Evolutionary conservation across 1,140 invertebrate species (phyloP).

Genomic region (Heterodera schachtii): DNA sequence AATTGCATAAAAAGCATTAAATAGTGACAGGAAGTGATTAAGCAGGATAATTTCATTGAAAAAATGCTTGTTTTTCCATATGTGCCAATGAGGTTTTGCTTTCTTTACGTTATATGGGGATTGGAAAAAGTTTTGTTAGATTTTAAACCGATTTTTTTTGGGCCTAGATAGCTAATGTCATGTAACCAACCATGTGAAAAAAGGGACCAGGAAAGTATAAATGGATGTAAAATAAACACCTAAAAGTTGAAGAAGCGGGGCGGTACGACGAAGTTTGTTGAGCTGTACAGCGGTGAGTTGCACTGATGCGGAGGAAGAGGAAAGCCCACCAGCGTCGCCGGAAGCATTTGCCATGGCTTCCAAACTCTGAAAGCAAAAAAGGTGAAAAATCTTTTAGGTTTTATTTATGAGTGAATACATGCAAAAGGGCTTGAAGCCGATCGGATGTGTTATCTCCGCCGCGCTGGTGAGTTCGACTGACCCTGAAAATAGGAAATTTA

Average conservation of each 20-base stretch:
- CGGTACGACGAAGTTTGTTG: not conserved
- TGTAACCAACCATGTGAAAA: not conserved
- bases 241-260: conserved; percentile 2
- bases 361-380: conserved; percentile 1
- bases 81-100: no score
- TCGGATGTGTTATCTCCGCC: not conserved
- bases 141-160: no score
- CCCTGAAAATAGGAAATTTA: not conserved
- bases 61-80: no score
- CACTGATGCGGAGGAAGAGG: not conserved
- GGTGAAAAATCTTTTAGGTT: not conserved
- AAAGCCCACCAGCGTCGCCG: not conserved
- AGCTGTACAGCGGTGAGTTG: conserved; percentile 1
- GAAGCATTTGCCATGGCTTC: not conserved
- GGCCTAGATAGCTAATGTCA: no score
- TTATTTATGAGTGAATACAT: not conserved
- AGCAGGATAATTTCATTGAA: no score
- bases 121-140: no score
- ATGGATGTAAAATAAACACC: not conserved
- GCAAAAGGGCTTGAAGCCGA: not conserved
- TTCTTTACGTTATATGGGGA: no score
- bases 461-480: not conserved
- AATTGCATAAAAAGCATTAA: no score
- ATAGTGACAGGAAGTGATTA: no score
- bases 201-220: not conserved